A percentile compares a stretch with the other conserved stretches of the same genome.
Evolutionary conservation across 1,140 invertebrate species (phyloP).

Genomic region (Lepidotrigona ventralis): DNA sequence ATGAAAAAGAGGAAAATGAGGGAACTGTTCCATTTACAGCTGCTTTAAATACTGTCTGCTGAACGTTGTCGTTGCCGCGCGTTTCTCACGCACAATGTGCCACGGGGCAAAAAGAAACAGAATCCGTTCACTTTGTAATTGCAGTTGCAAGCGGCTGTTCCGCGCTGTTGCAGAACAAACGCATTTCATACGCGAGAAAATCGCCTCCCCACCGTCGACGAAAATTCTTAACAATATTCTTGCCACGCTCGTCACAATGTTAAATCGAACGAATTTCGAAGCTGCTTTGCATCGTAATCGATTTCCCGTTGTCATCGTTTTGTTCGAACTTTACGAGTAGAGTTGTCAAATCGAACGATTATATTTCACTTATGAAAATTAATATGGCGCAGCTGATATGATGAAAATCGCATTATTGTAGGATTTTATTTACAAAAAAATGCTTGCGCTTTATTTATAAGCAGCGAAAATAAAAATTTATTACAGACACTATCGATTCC

Average conservation of each 20-base stretch:
- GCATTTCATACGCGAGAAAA: background rate
- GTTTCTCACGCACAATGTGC: conserved; percentile 54
- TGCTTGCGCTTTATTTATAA: no score
- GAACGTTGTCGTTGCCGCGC: conserved; percentile 20
- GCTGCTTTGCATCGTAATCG: background rate
- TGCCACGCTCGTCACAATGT: background rate
- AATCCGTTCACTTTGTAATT: conserved; percentile 60
- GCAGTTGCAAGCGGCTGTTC: conserved; percentile 34
- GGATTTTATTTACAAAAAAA: no score
- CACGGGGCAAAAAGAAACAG: conserved; percentile 49
- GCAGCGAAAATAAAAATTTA: no score
- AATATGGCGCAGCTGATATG: no score
- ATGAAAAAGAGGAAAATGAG: conserved; percentile 14
- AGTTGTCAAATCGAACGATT: background rate
- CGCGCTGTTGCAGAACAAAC: background rate
- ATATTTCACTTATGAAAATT: no score
- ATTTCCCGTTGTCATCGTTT: background rate
- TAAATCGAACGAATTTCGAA: background rate
- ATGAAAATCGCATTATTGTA: no score
- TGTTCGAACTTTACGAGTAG: background rate
- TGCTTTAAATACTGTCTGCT: conserved; percentile 23
- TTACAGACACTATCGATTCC: no score
- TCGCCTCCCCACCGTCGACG: no score
- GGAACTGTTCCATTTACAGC: background rate
- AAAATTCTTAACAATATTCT: background rate